These are phyloP conservation scores for Enteromius paludinosus DNA, from an alignment of 2,797 vertebrate species.

Conservation along the genomic window DNA sequence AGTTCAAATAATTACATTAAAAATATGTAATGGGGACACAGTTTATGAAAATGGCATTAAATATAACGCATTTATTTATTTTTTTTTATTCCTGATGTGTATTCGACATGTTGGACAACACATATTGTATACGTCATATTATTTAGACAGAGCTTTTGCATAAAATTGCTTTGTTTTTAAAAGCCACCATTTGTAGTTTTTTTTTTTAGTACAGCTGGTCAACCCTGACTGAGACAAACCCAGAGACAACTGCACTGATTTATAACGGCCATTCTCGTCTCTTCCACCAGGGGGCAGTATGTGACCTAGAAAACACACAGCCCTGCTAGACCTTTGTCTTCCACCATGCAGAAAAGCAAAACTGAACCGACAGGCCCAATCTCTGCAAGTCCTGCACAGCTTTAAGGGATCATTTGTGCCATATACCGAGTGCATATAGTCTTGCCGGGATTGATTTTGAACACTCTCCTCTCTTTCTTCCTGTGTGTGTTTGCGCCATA, in stretches of 20 bases:
- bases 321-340: conserved; percentile 50
- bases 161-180: conserved; percentile 40
- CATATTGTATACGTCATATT: no score
- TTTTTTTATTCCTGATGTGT: neutral
- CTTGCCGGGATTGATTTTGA: conserved; percentile 54
- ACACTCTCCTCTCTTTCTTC: conserved; percentile 52
- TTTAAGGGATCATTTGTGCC: conserved; percentile 60
- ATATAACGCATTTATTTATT: neutral
- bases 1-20: neutral
- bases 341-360: conserved; percentile 55
- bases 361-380: conserved; percentile 71
- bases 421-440: conserved; percentile 58
- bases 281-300: conserved; percentile 82
- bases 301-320: conserved; percentile 73
- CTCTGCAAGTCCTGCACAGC: conserved; percentile 55
- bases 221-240: conserved; percentile 56
- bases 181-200: conserved; percentile 48
- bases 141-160: neutral
- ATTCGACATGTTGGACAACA: neutral
- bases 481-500: conserved; percentile 50
- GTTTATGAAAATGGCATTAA: neutral
- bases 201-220: conserved; percentile 53
- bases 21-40: neutral
- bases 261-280: conserved; percentile 32
- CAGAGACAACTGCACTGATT: conserved; percentile 59